Evolutionary conservation across 1,140 invertebrate species (phyloP).

Genomic region (Tigriopus japonicus): DNA sequence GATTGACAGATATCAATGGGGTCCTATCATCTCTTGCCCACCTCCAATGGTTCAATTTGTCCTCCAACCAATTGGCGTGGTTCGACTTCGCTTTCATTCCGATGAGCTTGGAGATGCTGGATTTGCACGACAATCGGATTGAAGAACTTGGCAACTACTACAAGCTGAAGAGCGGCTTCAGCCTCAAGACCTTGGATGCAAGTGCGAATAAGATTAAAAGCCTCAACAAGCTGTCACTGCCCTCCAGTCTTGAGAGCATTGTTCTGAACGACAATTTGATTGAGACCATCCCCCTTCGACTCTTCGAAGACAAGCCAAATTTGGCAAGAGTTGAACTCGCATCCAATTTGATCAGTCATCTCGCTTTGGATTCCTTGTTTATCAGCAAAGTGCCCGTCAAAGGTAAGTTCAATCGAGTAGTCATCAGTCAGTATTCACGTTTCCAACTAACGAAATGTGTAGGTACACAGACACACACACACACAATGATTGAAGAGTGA

Average conservation of each 20-base stretch:
- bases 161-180: constrained; percentile 40
- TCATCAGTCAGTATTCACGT: no score
- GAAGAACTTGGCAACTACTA: constrained; percentile 66
- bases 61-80: constrained; percentile 67
- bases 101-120: constrained; percentile 59
- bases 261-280: constrained; percentile 67
- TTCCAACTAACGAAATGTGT: no score
- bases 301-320: neutral
- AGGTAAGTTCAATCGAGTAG: neutral
- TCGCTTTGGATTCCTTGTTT: neutral
- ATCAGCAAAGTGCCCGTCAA: neutral
- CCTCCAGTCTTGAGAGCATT: constrained; percentile 52
- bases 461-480: no score
- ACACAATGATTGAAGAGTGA: no score
- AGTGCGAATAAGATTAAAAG: constrained; percentile 63
- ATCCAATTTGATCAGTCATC: neutral
- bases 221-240: constrained; percentile 37
- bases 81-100: constrained; percentile 78
- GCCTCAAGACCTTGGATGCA: constrained; percentile 53
- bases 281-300: constrained; percentile 26
- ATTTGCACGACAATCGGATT: constrained; percentile 71
- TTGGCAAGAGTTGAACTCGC: neutral
- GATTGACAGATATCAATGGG: constrained; percentile 58
- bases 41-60: constrained; percentile 72
- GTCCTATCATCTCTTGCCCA: constrained; percentile 60